Conservation (phyloP, 2,113 vertebrate species). For the Heloderma charlesbogerti region DNA sequence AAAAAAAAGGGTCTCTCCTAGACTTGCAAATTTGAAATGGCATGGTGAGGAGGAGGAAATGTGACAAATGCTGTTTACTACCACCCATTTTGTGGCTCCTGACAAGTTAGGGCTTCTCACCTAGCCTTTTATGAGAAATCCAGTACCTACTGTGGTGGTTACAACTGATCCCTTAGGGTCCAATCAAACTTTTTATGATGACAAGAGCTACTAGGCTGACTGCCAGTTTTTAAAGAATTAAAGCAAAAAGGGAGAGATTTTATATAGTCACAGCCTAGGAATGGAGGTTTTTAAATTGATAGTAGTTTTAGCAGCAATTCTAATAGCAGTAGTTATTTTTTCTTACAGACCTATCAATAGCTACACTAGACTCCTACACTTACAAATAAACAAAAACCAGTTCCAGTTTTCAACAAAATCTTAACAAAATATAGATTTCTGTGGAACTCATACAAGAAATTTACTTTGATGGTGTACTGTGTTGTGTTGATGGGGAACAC, state of each 20-base stretch:
- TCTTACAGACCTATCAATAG: not conserved
- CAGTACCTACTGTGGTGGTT: not conserved
- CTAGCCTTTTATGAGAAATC: not conserved
- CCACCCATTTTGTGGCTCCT: not conserved
- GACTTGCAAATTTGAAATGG: not conserved
- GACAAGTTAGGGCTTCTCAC: not conserved
- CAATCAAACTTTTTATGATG: not conserved
- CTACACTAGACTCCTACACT: not conserved
- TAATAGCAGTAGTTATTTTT: not conserved
- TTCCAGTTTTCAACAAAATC: not conserved
- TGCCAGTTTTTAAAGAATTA: not conserved
- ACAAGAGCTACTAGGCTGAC: not conserved
- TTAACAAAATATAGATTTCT: not conserved
- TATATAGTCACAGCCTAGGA: not conserved
- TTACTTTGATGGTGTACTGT: slow-evolving; percentile 28
- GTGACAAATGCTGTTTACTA: not conserved
- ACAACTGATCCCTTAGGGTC: not conserved
- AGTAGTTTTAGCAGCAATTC: not conserved
- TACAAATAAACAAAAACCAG: not conserved
- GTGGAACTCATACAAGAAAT: slow-evolving; percentile 29
- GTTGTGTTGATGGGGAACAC: not conserved
- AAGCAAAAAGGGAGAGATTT: not conserved
- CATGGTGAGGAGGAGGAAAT: not conserved
- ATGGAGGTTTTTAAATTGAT: not conserved
- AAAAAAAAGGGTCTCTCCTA: not conserved